Conservation (phyloP, 2,888 invertebrate genomes). For the Coleophora deauratella region DNA sequence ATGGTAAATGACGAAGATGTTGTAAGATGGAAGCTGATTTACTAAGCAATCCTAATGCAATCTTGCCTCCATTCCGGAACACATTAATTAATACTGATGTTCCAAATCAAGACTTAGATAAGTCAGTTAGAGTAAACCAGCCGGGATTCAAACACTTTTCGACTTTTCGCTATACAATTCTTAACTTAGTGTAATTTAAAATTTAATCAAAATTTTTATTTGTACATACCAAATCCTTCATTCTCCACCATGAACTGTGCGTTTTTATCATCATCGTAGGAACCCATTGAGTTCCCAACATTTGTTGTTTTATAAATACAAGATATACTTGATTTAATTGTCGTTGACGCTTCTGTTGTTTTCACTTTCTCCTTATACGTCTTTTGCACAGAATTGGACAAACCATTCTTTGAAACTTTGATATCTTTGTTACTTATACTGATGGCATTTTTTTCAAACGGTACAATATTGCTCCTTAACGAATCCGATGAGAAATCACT, state of each 20-base stretch:
- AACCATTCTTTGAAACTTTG: slow-evolving; percentile 28
- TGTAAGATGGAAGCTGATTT: too few species aligned
- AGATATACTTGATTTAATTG: slow-evolving; percentile 39
- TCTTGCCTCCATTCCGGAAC: too few species aligned
- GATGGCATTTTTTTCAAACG: slow-evolving; percentile 33
- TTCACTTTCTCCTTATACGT: slow-evolving; percentile 40
- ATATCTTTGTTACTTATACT: slow-evolving; percentile 32
- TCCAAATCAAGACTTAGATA: too few species aligned
- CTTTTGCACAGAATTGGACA: slow-evolving; percentile 30
- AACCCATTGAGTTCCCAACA: slow-evolving; percentile 30
- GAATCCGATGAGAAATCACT: slow-evolving; percentile 29
- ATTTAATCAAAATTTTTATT: too few species aligned
- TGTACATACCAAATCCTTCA: slow-evolving; percentile 46
- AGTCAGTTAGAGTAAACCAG: too few species aligned
- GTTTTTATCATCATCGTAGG: slow-evolving; percentile 49
- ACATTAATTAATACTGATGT: too few species aligned
- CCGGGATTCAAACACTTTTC: too few species aligned
- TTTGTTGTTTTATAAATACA: slow-evolving; percentile 54
- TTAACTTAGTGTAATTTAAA: too few species aligned
- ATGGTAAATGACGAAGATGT: too few species aligned
- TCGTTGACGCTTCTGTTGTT: slow-evolving; percentile 35
- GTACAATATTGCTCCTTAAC: slow-evolving; percentile 21
- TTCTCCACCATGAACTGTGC: slow-evolving; percentile 50
- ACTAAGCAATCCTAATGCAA: too few species aligned
- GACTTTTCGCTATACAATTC: too few species aligned